Evolutionary conservation across 37 sponge, comb jelly and placozoan genomes (phyloP), one percentile per base, ranked within the genome.

Genomic region (Hormiphora californensis): DNA sequence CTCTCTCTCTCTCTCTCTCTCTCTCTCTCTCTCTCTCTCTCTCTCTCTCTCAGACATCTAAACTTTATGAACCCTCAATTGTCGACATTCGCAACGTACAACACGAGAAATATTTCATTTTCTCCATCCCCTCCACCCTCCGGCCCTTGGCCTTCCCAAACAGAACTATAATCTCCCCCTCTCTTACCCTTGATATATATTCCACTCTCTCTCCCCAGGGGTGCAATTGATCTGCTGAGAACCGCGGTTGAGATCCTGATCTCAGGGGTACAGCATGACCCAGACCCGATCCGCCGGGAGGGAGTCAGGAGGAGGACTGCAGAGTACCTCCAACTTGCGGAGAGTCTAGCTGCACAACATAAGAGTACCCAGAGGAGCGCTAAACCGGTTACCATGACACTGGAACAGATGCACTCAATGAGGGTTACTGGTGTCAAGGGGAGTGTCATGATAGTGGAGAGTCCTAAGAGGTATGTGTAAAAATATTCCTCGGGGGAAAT

Each of bases 381-480:
- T 8, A 73, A 73, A 21, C 81, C 81, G 28, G 43, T 73, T 21
- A 73, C 38, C 41, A 73, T 73, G 81, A 28, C 81, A 0, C 9
- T 33, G 44, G 81, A 73, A 19, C 81, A 73, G 25, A 46, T 73
- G 4, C 7, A 21, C 40, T 43, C 81, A 21, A 43, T 73, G 46
- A 73, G 81, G 44, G 81, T 73, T 0, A 43, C 43, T 46, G 40
- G 46, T 36, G 81, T 73, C 38, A 73, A 73, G 27, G 81, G 43
- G 4, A 73, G 44, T 4, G 81, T 73, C 46, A 32, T 73, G 39
- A 41, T 73, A 43, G 81, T 73, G 0, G 46, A 73, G 44, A 43
- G 46, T 8, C 81, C 81, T 33, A 73, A 73, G 44, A 73, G 81
- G 81, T 73, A n/a, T n/a, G n/a, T n/a, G n/a, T n/a, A n/a, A n/a